Conservation (phyloP, 2,888 invertebrate genomes). For the Caenorhabditis drosophilae region DNA sequence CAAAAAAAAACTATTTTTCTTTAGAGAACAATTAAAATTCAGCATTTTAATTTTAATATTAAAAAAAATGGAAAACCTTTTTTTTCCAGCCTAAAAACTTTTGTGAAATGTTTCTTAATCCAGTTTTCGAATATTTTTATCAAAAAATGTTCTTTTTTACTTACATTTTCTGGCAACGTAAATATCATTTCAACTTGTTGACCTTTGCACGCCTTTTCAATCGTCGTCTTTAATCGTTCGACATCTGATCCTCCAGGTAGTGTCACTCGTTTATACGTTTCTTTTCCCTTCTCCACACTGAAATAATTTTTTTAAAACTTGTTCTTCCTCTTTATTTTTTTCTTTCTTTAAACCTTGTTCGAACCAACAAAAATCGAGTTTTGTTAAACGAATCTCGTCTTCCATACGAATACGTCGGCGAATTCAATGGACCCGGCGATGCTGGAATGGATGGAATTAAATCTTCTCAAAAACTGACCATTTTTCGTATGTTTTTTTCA, state of each 20-base stretch:
- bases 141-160: background rate
- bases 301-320: slow-evolving; percentile 6
- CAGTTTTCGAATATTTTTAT: background rate
- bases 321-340: no score
- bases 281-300: slow-evolving; percentile 51
- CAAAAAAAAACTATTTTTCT: background rate
- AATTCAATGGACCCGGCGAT: slow-evolving; percentile 29
- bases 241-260: slow-evolving; percentile 56
- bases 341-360: slow-evolving; percentile 54
- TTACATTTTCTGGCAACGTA: slow-evolving; percentile 48
- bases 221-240: slow-evolving; percentile 47
- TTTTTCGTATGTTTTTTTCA: background rate
- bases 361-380: slow-evolving; percentile 51
- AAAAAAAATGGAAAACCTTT: background rate
- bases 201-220: slow-evolving; percentile 51
- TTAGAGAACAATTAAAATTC: background rate
- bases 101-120: background rate
- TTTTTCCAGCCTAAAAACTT: background rate
- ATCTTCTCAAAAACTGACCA: background rate
- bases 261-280: slow-evolving; percentile 56
- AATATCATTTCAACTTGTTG: slow-evolving; percentile 43
- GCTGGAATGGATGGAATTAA: slow-evolving; percentile 5
- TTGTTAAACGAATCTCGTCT: slow-evolving; percentile 48
- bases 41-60: background rate
- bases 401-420: slow-evolving; percentile 53